Evolutionary conservation across 2,113 vertebrate species (phyloP).

Genomic region (Pedionomus torquatus): DNA sequence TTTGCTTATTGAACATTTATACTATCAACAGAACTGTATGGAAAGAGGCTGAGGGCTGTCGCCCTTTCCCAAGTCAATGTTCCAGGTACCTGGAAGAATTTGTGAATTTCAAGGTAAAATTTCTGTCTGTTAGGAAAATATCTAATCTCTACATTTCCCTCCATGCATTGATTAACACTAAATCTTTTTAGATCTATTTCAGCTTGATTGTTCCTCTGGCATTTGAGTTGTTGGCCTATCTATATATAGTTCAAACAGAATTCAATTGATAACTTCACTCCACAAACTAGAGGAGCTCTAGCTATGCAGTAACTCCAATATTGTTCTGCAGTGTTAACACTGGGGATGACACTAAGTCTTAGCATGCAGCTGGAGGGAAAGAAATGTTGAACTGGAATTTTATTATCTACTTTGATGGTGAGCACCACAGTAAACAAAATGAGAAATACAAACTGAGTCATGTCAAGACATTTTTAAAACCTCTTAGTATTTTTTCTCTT

Average conservation of each 20-base stretch:
- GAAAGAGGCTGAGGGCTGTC: neutral
- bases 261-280: constrained; percentile 14
- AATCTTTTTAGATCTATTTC: constrained; percentile 58
- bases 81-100: neutral
- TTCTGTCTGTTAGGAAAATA: neutral
- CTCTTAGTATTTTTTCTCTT: neutral
- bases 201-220: constrained; percentile 4
- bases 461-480: neutral
- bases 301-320: neutral
- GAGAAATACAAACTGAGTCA: neutral
- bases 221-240: constrained; percentile 25
- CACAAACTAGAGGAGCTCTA: constrained; percentile 27
- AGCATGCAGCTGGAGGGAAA: neutral
- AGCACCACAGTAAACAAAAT: neutral
- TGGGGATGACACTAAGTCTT: neutral
- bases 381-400: neutral
- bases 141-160: constrained; percentile 43
- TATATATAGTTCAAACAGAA: constrained; percentile 39
- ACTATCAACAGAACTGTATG: neutral
- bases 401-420: neutral
- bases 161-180: constrained; percentile 48
- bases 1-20: neutral
- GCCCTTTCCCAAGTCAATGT: neutral
- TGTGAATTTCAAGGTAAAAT: neutral
- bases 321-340: neutral